Percentiles rank a stretch among this genome's conserved stretches.
Evolutionary conservation across 2,888 invertebrate genomes (phyloP).

Genomic region (Dione vanillae): DNA sequence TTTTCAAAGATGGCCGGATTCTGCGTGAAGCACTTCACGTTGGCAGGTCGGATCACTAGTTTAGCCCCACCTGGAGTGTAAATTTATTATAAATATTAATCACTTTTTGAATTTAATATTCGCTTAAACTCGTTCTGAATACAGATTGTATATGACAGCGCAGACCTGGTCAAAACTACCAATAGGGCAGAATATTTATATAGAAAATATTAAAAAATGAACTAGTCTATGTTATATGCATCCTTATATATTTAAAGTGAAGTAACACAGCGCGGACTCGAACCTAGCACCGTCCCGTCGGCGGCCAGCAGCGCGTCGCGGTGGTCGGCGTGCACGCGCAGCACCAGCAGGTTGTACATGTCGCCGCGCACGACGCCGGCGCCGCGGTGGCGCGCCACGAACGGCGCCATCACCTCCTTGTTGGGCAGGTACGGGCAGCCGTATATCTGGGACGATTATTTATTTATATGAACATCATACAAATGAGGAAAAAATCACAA

Average conservation of each 20-base stretch:
- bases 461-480: too few relatives aligned
- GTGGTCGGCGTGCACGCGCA: constrained; percentile 44
- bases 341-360: constrained; percentile 58
- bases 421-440: constrained; percentile 68
- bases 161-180: too few relatives aligned
- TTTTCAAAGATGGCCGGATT: background rate
- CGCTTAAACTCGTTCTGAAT: too few relatives aligned
- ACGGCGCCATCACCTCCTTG: constrained; percentile 53
- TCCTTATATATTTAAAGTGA: too few relatives aligned
- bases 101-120: too few relatives aligned
- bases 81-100: background rate
- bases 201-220: too few relatives aligned
- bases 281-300: constrained; percentile 59
- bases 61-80: background rate
- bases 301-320: constrained; percentile 52
- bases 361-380: constrained; percentile 50
- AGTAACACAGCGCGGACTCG: constrained; percentile 51
- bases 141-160: too few relatives aligned
- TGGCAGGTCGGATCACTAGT: background rate
- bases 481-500: too few relatives aligned
- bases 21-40: background rate
- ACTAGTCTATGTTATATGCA: too few relatives aligned
- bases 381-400: constrained; percentile 51
- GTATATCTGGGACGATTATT: too few relatives aligned
- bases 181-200: too few relatives aligned